Base-by-base conservation (phyloP, 1,140 invertebrate species). In the Aphis craccivora region DNA sequence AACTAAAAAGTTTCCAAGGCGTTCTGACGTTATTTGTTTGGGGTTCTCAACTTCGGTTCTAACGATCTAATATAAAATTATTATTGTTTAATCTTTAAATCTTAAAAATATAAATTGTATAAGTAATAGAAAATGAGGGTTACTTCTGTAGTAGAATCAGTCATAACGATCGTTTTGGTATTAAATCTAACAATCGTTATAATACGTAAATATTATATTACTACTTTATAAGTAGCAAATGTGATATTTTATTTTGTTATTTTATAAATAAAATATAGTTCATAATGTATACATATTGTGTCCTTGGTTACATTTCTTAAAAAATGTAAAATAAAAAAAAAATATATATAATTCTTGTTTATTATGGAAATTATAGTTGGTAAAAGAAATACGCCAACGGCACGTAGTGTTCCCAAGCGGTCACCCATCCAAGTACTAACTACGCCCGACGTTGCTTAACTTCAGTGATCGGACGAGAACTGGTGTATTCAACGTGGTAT, bases 361-460 rank as follows among this genome's bases (percentile, higher is more conserved):
- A 51, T 51, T 18, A 51, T 18, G 0, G 3, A 51, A 51, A 51
- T 48, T 55, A 25, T 25, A 55, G 23, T 55, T 14, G 4, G 18
- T 22, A 55, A 55, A 55, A 55, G 2, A 23, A 55, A 55, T 22
- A 55, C 43, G 86, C 90, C 93, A 94, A 93, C 93, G 91, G 43
- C 55, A 94, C 92, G 43, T 48, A 93, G 83, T 92, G 90, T 94
- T 90, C 91, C 76, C 86, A 96, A 95, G 95, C 95, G 95, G 96
- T 96, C 96, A 95, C 96, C 95, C 95, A 96, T 96, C 96, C 95
- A 96, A 96, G 95, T 96, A 96, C 95, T 96, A 95, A 96, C 96
- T 95, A 95, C 95, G 95, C 95, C 95, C 95, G 95, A 96, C 95
- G 95, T 95, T 96, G 96, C 95, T 96, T 96, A 95, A 95, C 95